Evolutionary conservation across 1,140 invertebrate genomes (phyloP).

Genomic region (Caenorhabditis briggsae): DNA sequence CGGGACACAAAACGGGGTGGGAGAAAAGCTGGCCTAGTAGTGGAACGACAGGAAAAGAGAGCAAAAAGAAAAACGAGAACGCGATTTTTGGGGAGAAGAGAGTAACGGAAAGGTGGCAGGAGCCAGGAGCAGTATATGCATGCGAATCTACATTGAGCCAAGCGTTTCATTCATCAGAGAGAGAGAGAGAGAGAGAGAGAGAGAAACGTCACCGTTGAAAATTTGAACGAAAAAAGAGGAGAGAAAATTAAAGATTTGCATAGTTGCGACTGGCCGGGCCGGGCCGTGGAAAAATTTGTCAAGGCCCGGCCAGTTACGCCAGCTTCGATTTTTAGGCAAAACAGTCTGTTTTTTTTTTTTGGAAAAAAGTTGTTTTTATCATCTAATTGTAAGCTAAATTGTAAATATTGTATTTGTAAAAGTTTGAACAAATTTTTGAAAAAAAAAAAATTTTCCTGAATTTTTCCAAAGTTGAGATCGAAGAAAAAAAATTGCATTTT

Average conservation of each 20-base stretch:
- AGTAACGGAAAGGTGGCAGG: background rate
- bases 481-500: too few species aligned
- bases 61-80: constrained; percentile 20
- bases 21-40: background rate
- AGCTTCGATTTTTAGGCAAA: too few species aligned
- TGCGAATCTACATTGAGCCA: background rate
- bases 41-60: background rate
- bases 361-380: too few species aligned
- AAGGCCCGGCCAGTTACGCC: too few species aligned
- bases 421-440: too few species aligned
- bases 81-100: background rate
- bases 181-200: background rate
- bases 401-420: too few species aligned
- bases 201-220: background rate
- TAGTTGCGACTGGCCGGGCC: too few species aligned
- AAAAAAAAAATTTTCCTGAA: too few species aligned
- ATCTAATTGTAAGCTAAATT: too few species aligned
- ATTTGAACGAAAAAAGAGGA: background rate
- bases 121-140: background rate
- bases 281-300: too few species aligned
- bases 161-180: background rate
- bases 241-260: background rate
- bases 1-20: background rate
- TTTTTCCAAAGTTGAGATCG: too few species aligned
- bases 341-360: too few species aligned